These are phyloP conservation scores for Percina caprodes DNA, from an alignment of 2,113 vertebrate species.

Conservation along the genomic window DNA sequence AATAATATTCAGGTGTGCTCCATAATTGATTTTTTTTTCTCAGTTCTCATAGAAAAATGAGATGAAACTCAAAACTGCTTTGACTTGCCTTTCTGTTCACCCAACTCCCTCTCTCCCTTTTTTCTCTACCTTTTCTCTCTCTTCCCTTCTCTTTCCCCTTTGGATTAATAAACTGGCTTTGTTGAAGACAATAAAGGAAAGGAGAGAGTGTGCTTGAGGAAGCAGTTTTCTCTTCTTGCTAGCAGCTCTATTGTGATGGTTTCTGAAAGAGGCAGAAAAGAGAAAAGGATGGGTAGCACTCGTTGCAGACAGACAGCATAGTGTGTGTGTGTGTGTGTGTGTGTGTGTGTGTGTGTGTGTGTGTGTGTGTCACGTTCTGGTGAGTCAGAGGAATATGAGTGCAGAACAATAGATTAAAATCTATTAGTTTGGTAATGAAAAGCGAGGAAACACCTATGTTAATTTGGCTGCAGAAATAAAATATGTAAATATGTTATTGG, in stretches of 20 bases:
- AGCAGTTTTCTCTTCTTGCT: constrained; percentile 77
- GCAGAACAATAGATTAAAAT: constrained; percentile 80
- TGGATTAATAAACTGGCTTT: constrained; percentile 87
- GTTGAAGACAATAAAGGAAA: constrained; percentile 82
- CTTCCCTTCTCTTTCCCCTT: constrained; percentile 67
- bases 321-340: constrained; percentile 7
- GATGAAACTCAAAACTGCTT: constrained; percentile 88
- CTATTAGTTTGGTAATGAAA: constrained; percentile 75
- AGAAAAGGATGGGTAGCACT: constrained; percentile 42
- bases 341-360: constrained; percentile 24
- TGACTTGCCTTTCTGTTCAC: constrained; percentile 80
- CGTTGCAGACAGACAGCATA: constrained; percentile 45
- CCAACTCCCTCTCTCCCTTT: constrained; percentile 25
- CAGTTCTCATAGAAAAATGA: constrained; percentile 88
- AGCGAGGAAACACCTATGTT: constrained; percentile 60
- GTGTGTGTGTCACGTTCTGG: constrained; percentile 51
- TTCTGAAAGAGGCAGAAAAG: constrained; percentile 59
- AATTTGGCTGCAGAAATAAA: constrained; percentile 71
- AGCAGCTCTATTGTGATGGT: constrained; percentile 71
- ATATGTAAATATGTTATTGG: constrained; percentile 67
- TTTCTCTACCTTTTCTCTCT: constrained; percentile 52
- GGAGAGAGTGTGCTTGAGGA: constrained; percentile 78
- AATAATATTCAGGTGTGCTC: constrained; percentile 99
- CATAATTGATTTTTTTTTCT: constrained; percentile 98
- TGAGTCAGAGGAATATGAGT: constrained; percentile 72